These are phyloP conservation scores for Anthrax anthrax DNA, from an alignment of 2,888 invertebrate genomes.

Conservation along the genomic window DNA sequence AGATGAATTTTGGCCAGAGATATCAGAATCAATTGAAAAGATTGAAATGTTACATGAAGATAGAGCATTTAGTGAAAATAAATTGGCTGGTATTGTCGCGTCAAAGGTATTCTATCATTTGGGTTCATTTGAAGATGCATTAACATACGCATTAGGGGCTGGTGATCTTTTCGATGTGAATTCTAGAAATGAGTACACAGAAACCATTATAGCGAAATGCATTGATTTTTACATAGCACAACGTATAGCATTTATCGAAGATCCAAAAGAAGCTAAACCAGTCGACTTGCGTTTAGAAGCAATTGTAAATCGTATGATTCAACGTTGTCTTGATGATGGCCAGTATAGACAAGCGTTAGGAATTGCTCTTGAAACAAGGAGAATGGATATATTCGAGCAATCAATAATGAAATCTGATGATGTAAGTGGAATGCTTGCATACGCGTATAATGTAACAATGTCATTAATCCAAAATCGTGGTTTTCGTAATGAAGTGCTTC, in stretches of 20 bases:
- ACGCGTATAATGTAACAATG: conserved; percentile 94
- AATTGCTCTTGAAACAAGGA: conserved; percentile 84
- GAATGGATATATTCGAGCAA: conserved; percentile 92
- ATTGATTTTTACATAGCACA: conserved; percentile 93
- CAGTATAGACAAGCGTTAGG: conserved; percentile 94
- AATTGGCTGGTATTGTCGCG: conserved; percentile 90
- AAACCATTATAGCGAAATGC: conserved; percentile 93
- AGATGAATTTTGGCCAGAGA: conserved; percentile 98
- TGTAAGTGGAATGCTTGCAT: conserved; percentile 75
- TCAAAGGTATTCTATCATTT: conserved; percentile 98
- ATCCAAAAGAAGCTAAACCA: conserved; percentile 46
- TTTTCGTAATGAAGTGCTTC: conserved; percentile 81
- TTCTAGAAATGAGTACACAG: conserved; percentile 86
- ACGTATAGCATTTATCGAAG: conserved; percentile 57
- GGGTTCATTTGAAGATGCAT: conserved; percentile 90
- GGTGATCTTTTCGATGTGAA: conserved; percentile 91
- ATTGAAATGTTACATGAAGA: conserved; percentile 96
- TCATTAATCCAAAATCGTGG: conserved; percentile 87
- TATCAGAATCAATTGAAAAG: conserved; percentile 93
- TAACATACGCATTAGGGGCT: conserved; percentile 94
- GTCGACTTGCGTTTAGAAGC: conserved; percentile 76
- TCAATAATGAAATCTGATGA: conserved; percentile 89
- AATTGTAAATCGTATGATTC: conserved; percentile 95
- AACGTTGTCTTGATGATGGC: conserved; percentile 84
- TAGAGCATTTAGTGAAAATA: conserved; percentile 70